Base-by-base conservation (phyloP, 2,113 vertebrate species). In the Scomber colias region DNA sequence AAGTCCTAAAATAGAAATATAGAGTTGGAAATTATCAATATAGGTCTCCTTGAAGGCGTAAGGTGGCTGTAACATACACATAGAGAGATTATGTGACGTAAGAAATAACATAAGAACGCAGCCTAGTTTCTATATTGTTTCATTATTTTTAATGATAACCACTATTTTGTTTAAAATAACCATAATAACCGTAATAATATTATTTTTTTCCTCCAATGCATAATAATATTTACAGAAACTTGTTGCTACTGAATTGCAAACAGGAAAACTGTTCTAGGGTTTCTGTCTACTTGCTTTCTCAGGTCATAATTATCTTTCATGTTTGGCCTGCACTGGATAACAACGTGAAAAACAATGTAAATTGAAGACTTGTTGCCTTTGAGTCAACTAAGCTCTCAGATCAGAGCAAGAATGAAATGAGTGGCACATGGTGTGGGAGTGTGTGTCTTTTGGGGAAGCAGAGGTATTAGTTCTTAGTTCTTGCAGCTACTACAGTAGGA, bases 21-120 rank as follows among this genome's bases (percentile, higher is more conserved):
- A 40, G 35, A 40, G 35, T 9, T 40, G 35, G 35, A 40, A 40
- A 40, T 40, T 1, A 40, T 1, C 35, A 10, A 9, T 10, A 40
- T 40, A 40, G 35, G 35, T 40, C 35, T 9, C 35, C 35, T 40
- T 54, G 13, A 49, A 71, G 70, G 79, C 68, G 53, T 40, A 69
- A 55, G 35, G 35, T 66, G 16, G 40, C 60, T 62, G 53, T 46
- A 60, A 70, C 40, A 60, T 57, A 24, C 45, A 75, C 2, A n/a
- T 16, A 73, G 56, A 81, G 71, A 81, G 71, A 79, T 27, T 27
- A 27, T 77, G 56, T 72, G 74, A 78, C 1, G 31, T 59, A 59
- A 27, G 24, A 27, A 27, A 27, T 46, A 61, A 56, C 9, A 21
- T 1, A 50, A 61, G 68, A 82, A 81, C 70, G 69, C 49, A 74